These are phyloP conservation scores for Gymnodraco acuticeps DNA, from an alignment of 2,797 vertebrate species.

Conservation along the genomic window DNA sequence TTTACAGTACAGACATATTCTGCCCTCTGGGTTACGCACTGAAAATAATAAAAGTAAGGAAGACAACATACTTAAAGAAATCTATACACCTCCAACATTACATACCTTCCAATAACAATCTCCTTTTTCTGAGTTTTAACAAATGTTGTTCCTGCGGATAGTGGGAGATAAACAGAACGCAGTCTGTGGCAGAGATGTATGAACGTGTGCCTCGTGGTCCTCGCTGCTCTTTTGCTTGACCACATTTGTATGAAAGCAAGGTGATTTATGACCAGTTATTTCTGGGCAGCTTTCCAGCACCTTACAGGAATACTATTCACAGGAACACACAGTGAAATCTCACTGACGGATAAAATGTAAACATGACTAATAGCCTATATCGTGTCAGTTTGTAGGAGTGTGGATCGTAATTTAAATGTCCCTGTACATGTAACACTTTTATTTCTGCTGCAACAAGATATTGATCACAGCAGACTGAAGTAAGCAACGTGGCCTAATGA, in stretches of 20 bases:
- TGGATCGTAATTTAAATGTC: conserved; percentile 6
- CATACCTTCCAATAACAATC: conserved; percentile 6
- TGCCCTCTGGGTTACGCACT: conserved; percentile 92
- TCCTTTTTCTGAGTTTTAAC: background rate
- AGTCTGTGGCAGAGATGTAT: background rate
- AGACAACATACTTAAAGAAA: background rate
- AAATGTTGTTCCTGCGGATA: conserved; percentile 3
- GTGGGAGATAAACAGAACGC: background rate
- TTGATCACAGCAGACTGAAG: background rate
- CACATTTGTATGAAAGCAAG: conserved; percentile 2
- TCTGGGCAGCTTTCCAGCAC: conserved; percentile 34
- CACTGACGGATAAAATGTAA: conserved; percentile 12
- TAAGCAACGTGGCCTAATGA: background rate
- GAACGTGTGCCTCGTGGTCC: background rate
- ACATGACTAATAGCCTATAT: conserved; percentile 9
- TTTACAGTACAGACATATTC: conserved; percentile 95
- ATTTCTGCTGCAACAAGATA: too few relatives aligned
- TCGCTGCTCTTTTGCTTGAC: conserved; percentile 5
- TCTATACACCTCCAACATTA: background rate
- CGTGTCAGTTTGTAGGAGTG: conserved; percentile 5
- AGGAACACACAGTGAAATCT: conserved; percentile 26
- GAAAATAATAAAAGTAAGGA: conserved; percentile 12
- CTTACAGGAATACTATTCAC: conserved; percentile 7
- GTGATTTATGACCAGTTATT: conserved; percentile 43
- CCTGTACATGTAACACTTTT: too few relatives aligned